Base-by-base conservation (phyloP, 2,888 invertebrate species). In the Dichetophora obliterata region DNA sequence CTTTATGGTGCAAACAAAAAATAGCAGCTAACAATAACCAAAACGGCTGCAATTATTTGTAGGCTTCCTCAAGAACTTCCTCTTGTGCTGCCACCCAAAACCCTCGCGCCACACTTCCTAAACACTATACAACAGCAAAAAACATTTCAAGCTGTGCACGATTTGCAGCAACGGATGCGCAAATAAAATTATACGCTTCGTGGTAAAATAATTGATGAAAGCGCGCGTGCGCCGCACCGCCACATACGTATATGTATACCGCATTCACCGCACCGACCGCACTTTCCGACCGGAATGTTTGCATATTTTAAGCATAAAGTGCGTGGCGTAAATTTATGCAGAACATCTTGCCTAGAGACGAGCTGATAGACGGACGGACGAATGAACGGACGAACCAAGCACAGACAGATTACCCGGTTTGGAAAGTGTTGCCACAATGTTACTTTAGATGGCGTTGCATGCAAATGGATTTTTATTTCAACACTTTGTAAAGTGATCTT, bases 131-230 rank as follows among this genome's bases (percentile, higher is more conserved):
- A 50, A 34, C 69, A 74, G 65, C 73, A 54, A 66, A 14, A 75
- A 78, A 75, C 76, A 75, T 50, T 50, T 69, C 71, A 76, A 78
- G 76, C 76, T 78, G 81, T 75, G 79, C 79, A 77, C 80, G 79
- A 80, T 79, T 81, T 76, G 78, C 80, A 61, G 76, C 79, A 83
- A 80, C 85, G 85, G 85, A 86, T 85, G 85, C 84, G 83, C 83
- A 83, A 83, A 85, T 85, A 84, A 85, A 85, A 85, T 85, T 85
- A 85, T 82, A 83, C 80, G 82, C 83, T 82, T 81, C 80, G 82
- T 82, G 82, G 81, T 82, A 79, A 80, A 80, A 79, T 76, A 79
- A 82, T 82, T 82, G 80, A 79, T 82, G 82, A 81, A 80, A 81
- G 80, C 80, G 79, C 78, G 79, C 81, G 77, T 80, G 78, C 69